Evolutionary conservation across 2,888 invertebrate genomes (phyloP), one percentile per base, ranked within the genome.

Genomic region (Ligdia adustata): DNA sequence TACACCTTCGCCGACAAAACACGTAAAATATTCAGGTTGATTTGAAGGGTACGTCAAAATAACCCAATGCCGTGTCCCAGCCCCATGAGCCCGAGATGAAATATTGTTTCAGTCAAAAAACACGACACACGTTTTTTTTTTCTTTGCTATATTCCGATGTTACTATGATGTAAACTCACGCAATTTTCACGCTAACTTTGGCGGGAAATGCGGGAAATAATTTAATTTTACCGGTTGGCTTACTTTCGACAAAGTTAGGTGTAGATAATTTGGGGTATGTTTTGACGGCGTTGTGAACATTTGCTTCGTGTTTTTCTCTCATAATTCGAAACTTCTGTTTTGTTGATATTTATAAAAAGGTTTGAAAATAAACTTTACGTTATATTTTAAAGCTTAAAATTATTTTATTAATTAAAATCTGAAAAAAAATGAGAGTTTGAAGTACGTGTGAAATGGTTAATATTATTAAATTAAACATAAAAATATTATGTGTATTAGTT

Each of bases 21-120:
- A 62, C 58, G 58, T 69, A 69, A 74, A 71, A 70, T 70, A 78
- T 70, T 69, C 69, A 74, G 54, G 65, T 62, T 60, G 65, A 62
- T 67, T 67, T 61, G 66, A 70, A 76, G 69, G 66, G 66, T 59
- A 66, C 62, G 63, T 65, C 64, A 74, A 76, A 76, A 75, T 74
- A 70, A 70, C 64, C 66, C 57, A 52, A 67, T 79, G 56, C 66
- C 81, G 73, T 80, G 81, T 52, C 55, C 42, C 44, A 40, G 48
- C 48, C 61, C 68, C 70, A 70, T 80, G 66, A 73, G 62, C 62
- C 60, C 58, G 72, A 78, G 80, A 82, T 82, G 73, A 81, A 80
- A 81, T 81, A 80, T 81, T 71, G 80, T 73, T 72, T 68, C 66
- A 71, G 61, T 43, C 62, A 63, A 69, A 76, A 72, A 74, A 75